phyloP scores from a whole-genome alignment of 2,888 invertebrate species.

The Apodemia mormo region DNA sequence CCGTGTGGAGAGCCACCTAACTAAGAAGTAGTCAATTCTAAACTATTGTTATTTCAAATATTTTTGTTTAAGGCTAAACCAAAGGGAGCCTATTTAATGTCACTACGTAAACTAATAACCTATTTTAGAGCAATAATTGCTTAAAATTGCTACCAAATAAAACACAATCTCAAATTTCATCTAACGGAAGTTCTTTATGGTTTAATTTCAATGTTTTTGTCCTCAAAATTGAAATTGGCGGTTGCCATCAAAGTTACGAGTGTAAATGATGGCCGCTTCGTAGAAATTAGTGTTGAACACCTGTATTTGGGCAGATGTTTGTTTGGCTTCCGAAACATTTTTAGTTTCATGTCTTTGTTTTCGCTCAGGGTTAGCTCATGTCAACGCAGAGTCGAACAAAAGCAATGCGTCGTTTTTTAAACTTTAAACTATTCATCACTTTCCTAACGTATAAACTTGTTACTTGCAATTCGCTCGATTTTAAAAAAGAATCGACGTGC shows the following conservation, averaged over 20 bases:
- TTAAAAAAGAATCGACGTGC: no score
- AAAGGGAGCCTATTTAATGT: no score
- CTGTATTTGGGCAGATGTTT: slow-evolving; percentile 15
- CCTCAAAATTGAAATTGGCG: background rate
- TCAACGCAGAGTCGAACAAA: no score
- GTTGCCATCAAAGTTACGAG: background rate
- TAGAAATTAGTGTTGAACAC: background rate
- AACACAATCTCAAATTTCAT: background rate
- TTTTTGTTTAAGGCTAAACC: no score
- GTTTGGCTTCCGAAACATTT: background rate
- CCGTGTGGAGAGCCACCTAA: no score
- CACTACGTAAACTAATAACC: background rate
- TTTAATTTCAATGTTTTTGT: slow-evolving; percentile 10
- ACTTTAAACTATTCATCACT: no score
- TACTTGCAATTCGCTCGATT: no score
- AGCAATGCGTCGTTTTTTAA: no score
- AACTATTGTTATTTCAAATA: no score
- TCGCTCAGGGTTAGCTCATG: background rate
- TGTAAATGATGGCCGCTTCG: background rate
- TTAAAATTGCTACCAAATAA: background rate
- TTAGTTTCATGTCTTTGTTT: background rate
- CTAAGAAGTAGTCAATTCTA: no score
- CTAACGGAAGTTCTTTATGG: slow-evolving; percentile 13
- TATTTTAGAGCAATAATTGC: background rate
- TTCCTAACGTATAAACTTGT: no score